Evolutionary conservation across 2,113 vertebrate genomes (phyloP).

Genomic region (Machaerirhynchus nigripectus): DNA sequence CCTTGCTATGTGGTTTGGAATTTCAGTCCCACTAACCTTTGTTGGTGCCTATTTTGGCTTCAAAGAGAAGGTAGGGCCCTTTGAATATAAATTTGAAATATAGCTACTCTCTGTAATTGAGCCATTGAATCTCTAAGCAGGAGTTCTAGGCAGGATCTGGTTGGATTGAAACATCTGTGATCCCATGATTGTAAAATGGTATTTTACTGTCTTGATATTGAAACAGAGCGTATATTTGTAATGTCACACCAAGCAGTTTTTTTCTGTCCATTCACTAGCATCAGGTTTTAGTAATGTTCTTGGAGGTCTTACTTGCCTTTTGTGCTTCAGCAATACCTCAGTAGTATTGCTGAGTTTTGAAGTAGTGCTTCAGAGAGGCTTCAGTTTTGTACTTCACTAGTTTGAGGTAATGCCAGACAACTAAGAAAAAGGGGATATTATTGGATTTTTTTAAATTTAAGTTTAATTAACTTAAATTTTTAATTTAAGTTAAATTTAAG

Average conservation of each 20-base stretch:
- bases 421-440: not conserved
- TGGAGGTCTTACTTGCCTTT: not conserved
- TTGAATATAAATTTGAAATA: not conserved
- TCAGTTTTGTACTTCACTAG: not conserved
- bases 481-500: too few species aligned
- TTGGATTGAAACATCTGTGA: not conserved
- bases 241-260: not conserved
- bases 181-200: not conserved
- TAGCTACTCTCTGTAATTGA: not conserved
- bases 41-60: slow-evolving; percentile 89
- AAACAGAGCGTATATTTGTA: not conserved
- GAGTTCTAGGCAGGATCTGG: not conserved
- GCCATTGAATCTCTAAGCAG: not conserved
- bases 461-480: too few species aligned
- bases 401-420: not conserved
- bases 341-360: not conserved
- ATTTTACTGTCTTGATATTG: not conserved
- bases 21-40: slow-evolving; percentile 89
- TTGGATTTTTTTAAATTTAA: not conserved
- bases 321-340: not conserved
- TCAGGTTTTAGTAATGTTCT: not conserved
- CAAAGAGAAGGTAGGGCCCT: slow-evolving; percentile 79
- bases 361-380: not conserved
- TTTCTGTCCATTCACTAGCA: not conserved
- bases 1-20: slow-evolving; percentile 89